These are phyloP conservation scores for Cryptocephalus moraei DNA, from an alignment of 2,888 invertebrate species.

Conservation along the genomic window DNA sequence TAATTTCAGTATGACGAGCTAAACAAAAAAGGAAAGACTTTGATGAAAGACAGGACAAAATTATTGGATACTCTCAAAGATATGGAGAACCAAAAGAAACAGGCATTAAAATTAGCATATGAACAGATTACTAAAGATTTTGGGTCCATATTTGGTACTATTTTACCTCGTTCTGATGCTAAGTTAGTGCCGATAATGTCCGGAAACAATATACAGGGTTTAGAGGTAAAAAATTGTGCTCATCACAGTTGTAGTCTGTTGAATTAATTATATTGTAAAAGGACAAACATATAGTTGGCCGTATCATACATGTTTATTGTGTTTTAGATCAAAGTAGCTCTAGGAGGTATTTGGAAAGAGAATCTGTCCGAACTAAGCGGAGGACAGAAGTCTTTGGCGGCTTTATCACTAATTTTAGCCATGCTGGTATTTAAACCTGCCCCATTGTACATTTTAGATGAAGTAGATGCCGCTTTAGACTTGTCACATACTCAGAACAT, in stretches of 20 bases:
- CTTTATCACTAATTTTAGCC: slow-evolving; percentile 89
- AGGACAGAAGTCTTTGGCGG: slow-evolving; percentile 92
- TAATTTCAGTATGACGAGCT: slow-evolving; percentile 49
- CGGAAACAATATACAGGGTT: slow-evolving; percentile 66
- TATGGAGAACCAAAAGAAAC: slow-evolving; percentile 84
- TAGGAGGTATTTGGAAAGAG: slow-evolving; percentile 93
- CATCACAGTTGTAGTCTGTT: no score
- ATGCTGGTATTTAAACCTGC: slow-evolving; percentile 97
- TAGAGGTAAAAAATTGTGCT: slow-evolving; percentile 69
- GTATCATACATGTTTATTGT: slow-evolving; percentile 1
- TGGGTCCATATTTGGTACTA: slow-evolving; percentile 83
- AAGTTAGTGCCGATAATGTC: slow-evolving; percentile 71
- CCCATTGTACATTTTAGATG: slow-evolving; percentile 96
- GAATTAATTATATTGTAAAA: neutral
- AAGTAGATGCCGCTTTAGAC: slow-evolving; percentile 97
- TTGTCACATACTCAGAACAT: slow-evolving; percentile 98
- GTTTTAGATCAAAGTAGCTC: slow-evolving; percentile 67
- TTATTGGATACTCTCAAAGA: slow-evolving; percentile 71
- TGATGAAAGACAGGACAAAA: slow-evolving; percentile 64
- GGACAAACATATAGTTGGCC: no score
- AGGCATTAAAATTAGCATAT: slow-evolving; percentile 72
- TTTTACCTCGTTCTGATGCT: slow-evolving; percentile 86
- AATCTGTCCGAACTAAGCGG: slow-evolving; percentile 92
- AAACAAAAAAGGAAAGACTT: slow-evolving; percentile 52
- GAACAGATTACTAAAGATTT: slow-evolving; percentile 86